Evolutionary conservation across 2,888 invertebrate species (phyloP).

Genomic region (Harmothoe impar): DNA sequence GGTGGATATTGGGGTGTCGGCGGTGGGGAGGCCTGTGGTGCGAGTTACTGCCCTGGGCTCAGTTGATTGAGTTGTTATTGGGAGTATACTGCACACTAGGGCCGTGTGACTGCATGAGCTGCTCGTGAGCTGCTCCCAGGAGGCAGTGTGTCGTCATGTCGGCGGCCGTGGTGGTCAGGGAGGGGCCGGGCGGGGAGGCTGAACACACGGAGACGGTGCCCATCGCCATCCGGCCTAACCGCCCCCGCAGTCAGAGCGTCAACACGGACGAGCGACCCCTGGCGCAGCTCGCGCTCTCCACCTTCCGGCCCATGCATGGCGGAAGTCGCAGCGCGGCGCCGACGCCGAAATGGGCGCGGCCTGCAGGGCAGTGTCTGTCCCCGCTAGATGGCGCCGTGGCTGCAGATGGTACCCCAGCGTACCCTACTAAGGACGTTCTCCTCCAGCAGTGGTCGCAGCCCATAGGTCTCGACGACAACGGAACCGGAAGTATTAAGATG

Average conservation of each 20-base stretch:
- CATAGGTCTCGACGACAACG: not conserved
- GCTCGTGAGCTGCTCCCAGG: no score
- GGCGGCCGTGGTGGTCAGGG: not conserved
- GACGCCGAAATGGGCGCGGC: constrained; percentile 3
- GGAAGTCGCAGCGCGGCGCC: not conserved
- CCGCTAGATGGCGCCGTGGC: no score
- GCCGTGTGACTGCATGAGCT: no score
- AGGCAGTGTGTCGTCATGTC: not conserved
- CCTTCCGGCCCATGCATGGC: not conserved
- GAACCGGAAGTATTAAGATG: not conserved
- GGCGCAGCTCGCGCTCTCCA: not conserved
- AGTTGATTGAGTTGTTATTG: no score
- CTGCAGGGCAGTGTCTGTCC: not conserved
- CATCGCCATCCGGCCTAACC: not conserved
- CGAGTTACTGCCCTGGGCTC: no score
- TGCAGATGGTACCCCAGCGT: not conserved
- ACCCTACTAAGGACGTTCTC: not conserved
- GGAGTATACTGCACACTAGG: no score
- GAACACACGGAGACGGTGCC: constrained; percentile 21
- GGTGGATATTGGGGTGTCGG: not conserved
- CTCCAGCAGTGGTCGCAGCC: constrained; percentile 35
- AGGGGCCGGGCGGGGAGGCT: not conserved
- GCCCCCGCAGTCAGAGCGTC: constrained; percentile 51
- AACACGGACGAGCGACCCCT: constrained; percentile 27
- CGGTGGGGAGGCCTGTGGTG: no score